Evolutionary conservation across 2,797 vertebrate genomes (phyloP), one percentile per base, ranked within the genome.

Genomic region (Allobates femoralis): DNA sequence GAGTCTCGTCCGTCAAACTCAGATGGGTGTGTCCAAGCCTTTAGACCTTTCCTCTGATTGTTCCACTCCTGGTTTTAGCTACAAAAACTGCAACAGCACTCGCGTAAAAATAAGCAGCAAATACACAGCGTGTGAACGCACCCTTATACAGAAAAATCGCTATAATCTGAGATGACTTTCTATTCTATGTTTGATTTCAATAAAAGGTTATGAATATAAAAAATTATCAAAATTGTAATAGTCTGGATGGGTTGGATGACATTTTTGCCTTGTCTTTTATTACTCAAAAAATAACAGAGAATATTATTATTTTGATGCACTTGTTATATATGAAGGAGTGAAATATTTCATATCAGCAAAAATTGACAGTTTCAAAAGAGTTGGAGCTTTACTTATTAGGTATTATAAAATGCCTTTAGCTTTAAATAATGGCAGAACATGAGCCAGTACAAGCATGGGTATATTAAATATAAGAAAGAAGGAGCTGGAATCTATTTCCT

Each of bases 361-460:
- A 77, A 84, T 30, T 73, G n/a, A 34, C 11, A 11, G 53, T 19
- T 53, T 71, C 37, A 74, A 7, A 76, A 28, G 37, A 53, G 21
- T 67, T 79, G 15, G 34, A 67, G 14, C 60, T 85, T 66, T 78
- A 46, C 51, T 79, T 85, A 84, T 85, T 78, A 79, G 46, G 75
- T 69, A 34, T 79, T 32, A 32, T 79, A 79, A 79, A 66, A 79
- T 56, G 62, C 83, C 74, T 62, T 69, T 62, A 62, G 66, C 64
- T 56, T 83, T 83, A 66, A 69, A 79, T 60, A 79, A 73, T 83
- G 64, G 66, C 46, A 83, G 50, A 34, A 53, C 66, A 75, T 60
- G 46, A 58, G 50, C 34, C 37, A 3, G 34, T 75, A 74, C 69
- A 83, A 60, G 62, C 34, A 62, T 46, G 56, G 53, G 26, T 83